Percentiles rank a stretch among this genome's conserved stretches.
phyloP scores from a whole-genome alignment of 1,140 invertebrate genomes.

The Drosophila nebulosa region DNA sequence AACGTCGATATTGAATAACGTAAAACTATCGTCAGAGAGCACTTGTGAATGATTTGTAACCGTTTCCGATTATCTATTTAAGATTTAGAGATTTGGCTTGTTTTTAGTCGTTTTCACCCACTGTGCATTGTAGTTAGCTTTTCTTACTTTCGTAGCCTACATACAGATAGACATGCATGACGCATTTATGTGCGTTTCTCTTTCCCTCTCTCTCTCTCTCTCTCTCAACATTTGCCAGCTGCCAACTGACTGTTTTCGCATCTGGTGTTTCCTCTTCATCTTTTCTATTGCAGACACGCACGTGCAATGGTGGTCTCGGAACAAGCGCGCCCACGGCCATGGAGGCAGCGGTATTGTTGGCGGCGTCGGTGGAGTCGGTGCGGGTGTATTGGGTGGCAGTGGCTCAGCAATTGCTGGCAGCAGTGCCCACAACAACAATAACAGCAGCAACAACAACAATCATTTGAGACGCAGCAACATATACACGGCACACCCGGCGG shows the following conservation, averaged over 20 bases:
- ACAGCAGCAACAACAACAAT: slow-evolving; percentile 69
- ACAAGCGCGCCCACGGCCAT: slow-evolving; percentile 73
- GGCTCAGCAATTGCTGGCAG: slow-evolving; percentile 41
- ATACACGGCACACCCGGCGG: slow-evolving; percentile 77
- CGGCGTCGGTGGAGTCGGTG: slow-evolving; percentile 35
- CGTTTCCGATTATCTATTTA: too few species aligned
- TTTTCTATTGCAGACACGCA: slow-evolving; percentile 63
- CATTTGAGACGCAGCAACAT: slow-evolving; percentile 78
- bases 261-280: neutral
- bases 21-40: too few species aligned
- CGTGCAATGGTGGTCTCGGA: slow-evolving; percentile 80
- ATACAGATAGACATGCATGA: neutral
- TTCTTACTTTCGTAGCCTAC: neutral
- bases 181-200: neutral
- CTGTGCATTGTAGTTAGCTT: neutral
- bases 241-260: slow-evolving; percentile 12
- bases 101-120: neutral
- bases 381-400: slow-evolving; percentile 31
- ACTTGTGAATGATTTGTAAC: too few species aligned
- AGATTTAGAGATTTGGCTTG: too few species aligned
- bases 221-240: slow-evolving; percentile 34
- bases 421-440: slow-evolving; percentile 55
- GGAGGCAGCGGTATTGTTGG: slow-evolving; percentile 34
- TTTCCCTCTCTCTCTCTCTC: slow-evolving; percentile 11
- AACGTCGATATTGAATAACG: too few species aligned